Evolutionary conservation across 2,113 vertebrate species (phyloP), one percentile per base, ranked within the genome.

Genomic region (Arizona elegans): DNA sequence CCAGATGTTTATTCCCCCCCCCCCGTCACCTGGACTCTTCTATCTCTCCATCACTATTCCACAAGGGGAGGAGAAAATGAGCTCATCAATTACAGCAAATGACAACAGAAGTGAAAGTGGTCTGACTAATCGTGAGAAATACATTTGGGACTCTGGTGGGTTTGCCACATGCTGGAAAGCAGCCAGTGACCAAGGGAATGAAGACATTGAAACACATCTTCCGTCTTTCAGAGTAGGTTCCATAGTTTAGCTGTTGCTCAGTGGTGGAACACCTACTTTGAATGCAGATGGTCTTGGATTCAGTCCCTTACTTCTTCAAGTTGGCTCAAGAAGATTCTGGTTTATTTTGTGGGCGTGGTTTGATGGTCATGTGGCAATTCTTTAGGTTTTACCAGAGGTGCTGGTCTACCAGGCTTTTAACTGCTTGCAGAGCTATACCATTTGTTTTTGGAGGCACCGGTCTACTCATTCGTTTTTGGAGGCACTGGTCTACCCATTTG

Each of bases 141-240:
- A 47, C 6, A 26, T 92, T 33, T 58, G 59, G 54, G 59, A 3
- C 50, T 26, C n/a, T 75, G 52, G 65, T 24, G 5, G 0, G 0
- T 89, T 2, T 3, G 24, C 43, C 88, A 13, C 0, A 29, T 8
- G 2, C 13, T 19, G n/a, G 2, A 17, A 54, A 81, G 50, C 38
- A 86, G 91, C 19, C 52, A 43, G n/a, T 52, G 89, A 85, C 13
- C 4, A 90, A 81, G 19, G 10, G 88, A 38, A 50, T 58, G 47
- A 19, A 8, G 5, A 11, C 43, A 13, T 0, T 0, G 4, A 26
- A 47, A 1, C 29, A 38, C 8, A 12, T 38, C 33, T 23, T 75
- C 24, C 3, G 24, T 53, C 12, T 75, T 50, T 53, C 29, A 29
- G n/a, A 43, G 70, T 24, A 43, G n/a, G 24, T 33, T 24, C 10